Conservation (phyloP, 2,113 vertebrate species). For the Actenoides hombroni region DNA sequence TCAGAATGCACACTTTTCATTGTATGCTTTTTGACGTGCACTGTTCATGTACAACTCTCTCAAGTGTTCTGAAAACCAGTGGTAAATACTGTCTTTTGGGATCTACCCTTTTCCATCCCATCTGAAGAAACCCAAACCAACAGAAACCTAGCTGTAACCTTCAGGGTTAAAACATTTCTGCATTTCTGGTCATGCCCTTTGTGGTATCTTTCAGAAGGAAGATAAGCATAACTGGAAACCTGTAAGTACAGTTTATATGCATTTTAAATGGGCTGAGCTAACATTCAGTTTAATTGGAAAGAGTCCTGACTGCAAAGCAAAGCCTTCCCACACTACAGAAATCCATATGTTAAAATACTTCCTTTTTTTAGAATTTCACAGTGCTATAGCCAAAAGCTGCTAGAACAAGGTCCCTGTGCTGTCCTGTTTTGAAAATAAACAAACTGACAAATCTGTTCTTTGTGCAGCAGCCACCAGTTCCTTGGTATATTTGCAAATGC, state of each 20-base stretch:
- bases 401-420: conserved; percentile 47
- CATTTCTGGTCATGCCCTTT: conserved; percentile 28
- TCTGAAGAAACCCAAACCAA: neutral
- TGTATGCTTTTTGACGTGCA: neutral
- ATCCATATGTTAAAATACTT: conserved; percentile 66
- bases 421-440: conserved; percentile 68
- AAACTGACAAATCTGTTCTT: conserved; percentile 64
- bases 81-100: neutral
- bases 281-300: conserved; percentile 40
- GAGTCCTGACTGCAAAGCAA: conserved; percentile 42
- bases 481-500: conserved; percentile 49
- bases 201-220: conserved; percentile 32
- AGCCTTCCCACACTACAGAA: conserved; percentile 38
- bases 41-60: neutral
- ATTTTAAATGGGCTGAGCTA: conserved; percentile 48
- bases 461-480: conserved; percentile 23
- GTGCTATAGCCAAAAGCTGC: conserved; percentile 40
- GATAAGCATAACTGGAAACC: conserved; percentile 37
- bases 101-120: neutral
- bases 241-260: neutral
- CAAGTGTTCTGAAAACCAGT: neutral
- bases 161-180: conserved; percentile 11
- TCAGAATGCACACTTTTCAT: neutral
- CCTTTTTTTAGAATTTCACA: conserved; percentile 25
- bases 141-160: neutral